Evolutionary conservation across 2,888 invertebrate species (phyloP), one percentile per base, ranked within the genome.

Genomic region (Agriopis marginaria): DNA sequence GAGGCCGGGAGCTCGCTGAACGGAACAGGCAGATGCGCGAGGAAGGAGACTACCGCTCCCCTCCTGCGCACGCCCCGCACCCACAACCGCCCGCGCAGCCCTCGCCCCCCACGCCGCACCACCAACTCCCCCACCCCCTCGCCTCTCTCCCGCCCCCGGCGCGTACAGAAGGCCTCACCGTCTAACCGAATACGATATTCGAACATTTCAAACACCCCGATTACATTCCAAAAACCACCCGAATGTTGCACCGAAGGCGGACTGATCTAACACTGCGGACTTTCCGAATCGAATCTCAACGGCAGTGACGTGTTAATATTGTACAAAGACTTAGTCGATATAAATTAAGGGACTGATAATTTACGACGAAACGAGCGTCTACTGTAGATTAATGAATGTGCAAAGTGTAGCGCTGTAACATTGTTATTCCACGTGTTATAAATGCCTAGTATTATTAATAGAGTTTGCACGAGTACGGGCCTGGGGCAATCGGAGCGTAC

Each of bases 121-220:
- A 92, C 82, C 91, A 73, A 86, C 94, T 76, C 86, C 92, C 78
- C 77, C 95, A 83, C 76, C 89, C 94, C 61, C 95, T 96, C 77
- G 91, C 96, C 78, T 95, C 96, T 40, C 92, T 95, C 42, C 95
- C 96, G 65, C 95, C 95, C n/a, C 95, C 95, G 63, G 94, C 96
- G 32, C 94, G 96, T 82, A 96, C 97, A 69, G 97, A 97, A 86
- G 97, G 97, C 56, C 95, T 97, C 84, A 96, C 97, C 80, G 97
- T 97, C 89, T 97, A 95, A 82, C 80, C 71, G 70, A 73, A 68
- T 60, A 69, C 74, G 32, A 71, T 63, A 73, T 67, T 74, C 72
- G 71, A 76, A 68, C 78, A 77, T 39, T 50, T 14, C 51, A 32
- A 32, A 32, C 32, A 51, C 39, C 76, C 82, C 75, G 77, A 82